These are phyloP conservation scores for Montipora efflorescens DNA, from an alignment of 64 coral and sea anemone species.

Conservation along the genomic window DNA sequence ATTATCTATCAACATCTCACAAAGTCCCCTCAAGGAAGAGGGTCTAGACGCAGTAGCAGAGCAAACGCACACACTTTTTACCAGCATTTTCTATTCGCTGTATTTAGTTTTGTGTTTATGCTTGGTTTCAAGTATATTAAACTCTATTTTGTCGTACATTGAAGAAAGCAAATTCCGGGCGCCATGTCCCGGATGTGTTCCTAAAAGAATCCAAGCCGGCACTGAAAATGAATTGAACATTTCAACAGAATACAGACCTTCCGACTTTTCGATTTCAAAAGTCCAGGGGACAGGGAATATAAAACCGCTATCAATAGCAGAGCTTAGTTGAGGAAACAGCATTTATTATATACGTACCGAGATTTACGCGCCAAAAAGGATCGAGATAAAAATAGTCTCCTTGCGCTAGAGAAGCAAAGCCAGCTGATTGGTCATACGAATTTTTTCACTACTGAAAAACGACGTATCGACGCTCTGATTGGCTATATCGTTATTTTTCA, in stretches of 20 bases:
- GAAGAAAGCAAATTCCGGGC: constrained; percentile 26
- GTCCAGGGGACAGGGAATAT: too few relatives aligned
- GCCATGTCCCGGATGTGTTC: constrained; percentile 24
- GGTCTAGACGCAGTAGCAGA: neutral
- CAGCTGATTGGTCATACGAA: too few relatives aligned
- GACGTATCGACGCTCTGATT: too few relatives aligned
- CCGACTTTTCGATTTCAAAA: neutral
- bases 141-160: constrained; percentile 35
- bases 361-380: too few relatives aligned
- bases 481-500: too few relatives aligned
- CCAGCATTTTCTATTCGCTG: neutral
- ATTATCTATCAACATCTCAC: neutral
- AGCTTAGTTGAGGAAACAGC: too few relatives aligned
- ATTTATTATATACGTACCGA: too few relatives aligned
- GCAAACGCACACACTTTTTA: neutral
- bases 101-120: constrained; percentile 45
- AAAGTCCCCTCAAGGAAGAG: neutral
- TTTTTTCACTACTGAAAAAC: too few relatives aligned
- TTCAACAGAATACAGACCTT: neutral
- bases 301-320: too few relatives aligned
- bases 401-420: too few relatives aligned
- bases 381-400: too few relatives aligned
- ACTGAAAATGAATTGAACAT: neutral
- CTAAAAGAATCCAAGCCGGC: neutral
- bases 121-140: constrained; percentile 64